A percentile compares a stretch with the other conserved stretches of the same genome.
phyloP scores from a whole-genome alignment of 2,113 vertebrate species.

The Myiozetetes cayanensis region DNA sequence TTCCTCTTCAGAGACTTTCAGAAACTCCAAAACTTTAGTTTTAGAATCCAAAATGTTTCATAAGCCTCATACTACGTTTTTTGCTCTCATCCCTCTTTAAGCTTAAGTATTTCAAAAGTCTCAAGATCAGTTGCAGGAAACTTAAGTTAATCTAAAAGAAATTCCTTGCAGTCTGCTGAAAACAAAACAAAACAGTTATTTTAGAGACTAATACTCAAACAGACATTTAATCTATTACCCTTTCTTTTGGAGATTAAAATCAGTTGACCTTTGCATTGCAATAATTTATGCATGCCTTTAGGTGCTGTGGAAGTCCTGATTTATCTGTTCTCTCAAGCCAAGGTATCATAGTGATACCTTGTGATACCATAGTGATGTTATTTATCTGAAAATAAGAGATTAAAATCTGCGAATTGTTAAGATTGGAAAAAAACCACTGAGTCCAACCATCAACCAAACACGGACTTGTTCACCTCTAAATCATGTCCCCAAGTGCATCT shows the following conservation, averaged over 20 bases:
- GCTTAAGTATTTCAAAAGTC: not conserved
- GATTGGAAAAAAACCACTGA: rapidly evolving
- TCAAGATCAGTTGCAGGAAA: not conserved
- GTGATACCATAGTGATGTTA: not conserved
- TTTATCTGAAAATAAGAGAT: not conserved
- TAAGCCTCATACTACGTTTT: not conserved
- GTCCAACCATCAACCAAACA: not conserved
- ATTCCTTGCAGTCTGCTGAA: not conserved
- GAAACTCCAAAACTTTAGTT: not conserved
- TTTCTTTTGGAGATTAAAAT: not conserved
- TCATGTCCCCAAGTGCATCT: not conserved
- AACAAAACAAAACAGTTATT: not conserved
- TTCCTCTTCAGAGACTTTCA: not conserved
- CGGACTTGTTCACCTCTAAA: not conserved
- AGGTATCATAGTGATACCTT: not conserved
- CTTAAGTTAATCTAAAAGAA: not conserved
- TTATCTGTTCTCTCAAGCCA: not conserved
- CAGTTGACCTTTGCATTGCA: not conserved
- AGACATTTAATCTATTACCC: not conserved
- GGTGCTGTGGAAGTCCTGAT: not conserved
- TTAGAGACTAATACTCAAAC: not conserved
- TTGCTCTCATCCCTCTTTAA: not conserved
- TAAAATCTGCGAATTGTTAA: not conserved
- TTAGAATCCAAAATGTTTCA: not conserved
- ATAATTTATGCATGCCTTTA: not conserved